A percentile compares a stretch with the other conserved stretches of the same genome.
Evolutionary conservation across 2,797 vertebrate species (phyloP).

Genomic region (Chelon labrosus): DNA sequence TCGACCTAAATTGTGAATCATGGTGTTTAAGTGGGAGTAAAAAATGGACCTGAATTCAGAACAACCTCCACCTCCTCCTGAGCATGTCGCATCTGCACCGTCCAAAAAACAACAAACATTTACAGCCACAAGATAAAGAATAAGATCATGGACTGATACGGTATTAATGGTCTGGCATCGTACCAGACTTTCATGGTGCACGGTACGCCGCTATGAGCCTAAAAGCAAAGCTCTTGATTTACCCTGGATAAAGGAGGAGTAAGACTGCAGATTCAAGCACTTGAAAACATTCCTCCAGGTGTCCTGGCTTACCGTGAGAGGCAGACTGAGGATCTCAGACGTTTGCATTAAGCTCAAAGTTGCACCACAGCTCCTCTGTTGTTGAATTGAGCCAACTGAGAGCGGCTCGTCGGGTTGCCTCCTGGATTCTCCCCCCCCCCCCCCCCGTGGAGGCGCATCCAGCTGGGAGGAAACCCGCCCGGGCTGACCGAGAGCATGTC

Average conservation of each 20-base stretch:
- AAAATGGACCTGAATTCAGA: constrained; percentile 54
- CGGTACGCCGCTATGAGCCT: constrained; percentile 6
- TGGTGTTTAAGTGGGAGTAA: constrained; percentile 31
- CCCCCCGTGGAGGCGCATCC: neutral
- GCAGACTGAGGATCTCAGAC: constrained; percentile 9
- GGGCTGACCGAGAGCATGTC: constrained; percentile 11
- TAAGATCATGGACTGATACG: constrained; percentile 7
- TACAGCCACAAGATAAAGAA: constrained; percentile 2
- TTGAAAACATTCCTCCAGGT: constrained; percentile 5
- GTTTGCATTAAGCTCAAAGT: constrained; percentile 1
- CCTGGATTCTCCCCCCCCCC: constrained; percentile 1
- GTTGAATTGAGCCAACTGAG: constrained; percentile 6
- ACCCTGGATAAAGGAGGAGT: constrained; percentile 5
- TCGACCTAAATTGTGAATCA: constrained; percentile 53
- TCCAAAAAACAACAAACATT: constrained; percentile 33
- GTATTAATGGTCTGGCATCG: constrained; percentile 1
- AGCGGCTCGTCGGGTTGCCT: constrained; percentile 7
- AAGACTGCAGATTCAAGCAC: constrained; percentile 2
- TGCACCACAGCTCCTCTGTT: constrained; percentile 11
- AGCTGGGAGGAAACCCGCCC: constrained; percentile 19
- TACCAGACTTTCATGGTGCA: constrained; percentile 20
- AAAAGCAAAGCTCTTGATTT: constrained; percentile 31
- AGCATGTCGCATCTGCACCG: constrained; percentile 5
- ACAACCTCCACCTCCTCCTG: constrained; percentile 26
- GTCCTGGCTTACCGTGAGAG: neutral